Evolutionary conservation across 2,888 invertebrate genomes (phyloP).

Genomic region (Diachrysia chrysitis): DNA sequence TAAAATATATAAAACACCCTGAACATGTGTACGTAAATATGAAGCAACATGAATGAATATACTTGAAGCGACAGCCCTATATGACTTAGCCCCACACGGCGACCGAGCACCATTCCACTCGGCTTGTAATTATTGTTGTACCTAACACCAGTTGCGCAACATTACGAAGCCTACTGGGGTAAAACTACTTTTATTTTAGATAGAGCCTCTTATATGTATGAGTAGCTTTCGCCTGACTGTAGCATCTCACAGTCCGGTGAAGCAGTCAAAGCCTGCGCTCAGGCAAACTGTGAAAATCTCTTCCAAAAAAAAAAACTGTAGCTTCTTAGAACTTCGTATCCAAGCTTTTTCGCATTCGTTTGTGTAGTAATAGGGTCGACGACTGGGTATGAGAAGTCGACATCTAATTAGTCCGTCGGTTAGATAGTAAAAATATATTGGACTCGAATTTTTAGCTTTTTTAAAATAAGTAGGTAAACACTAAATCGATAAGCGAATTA

Average conservation of each 20-base stretch:
- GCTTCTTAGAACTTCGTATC: background rate
- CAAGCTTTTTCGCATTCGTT: background rate
- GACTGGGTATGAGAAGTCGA: too few relatives aligned
- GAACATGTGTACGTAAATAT: constrained; percentile 8
- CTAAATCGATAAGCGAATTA: too few relatives aligned
- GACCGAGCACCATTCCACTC: constrained; percentile 58
- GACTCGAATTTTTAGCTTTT: too few relatives aligned
- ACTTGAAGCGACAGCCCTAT: constrained; percentile 54
- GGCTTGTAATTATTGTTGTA: constrained; percentile 60
- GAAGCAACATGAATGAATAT: constrained; percentile 34
- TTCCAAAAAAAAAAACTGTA: too few relatives aligned
- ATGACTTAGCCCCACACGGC: constrained; percentile 56
- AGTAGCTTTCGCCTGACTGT: background rate
- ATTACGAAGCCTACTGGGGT: constrained; percentile 47
- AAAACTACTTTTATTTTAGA: constrained; percentile 41
- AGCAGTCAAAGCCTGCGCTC: too few relatives aligned
- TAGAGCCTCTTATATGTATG: constrained; percentile 33
- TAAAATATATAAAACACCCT: background rate
- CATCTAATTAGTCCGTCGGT: too few relatives aligned
- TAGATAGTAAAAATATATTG: too few relatives aligned
- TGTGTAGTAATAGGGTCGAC: too few relatives aligned
- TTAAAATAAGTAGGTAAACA: too few relatives aligned
- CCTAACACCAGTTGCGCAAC: constrained; percentile 63
- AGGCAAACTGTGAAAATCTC: too few relatives aligned
- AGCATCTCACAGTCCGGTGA: too few relatives aligned